Evolutionary conservation across 2,113 vertebrate genomes (phyloP).

Genomic region (Parus major): DNA sequence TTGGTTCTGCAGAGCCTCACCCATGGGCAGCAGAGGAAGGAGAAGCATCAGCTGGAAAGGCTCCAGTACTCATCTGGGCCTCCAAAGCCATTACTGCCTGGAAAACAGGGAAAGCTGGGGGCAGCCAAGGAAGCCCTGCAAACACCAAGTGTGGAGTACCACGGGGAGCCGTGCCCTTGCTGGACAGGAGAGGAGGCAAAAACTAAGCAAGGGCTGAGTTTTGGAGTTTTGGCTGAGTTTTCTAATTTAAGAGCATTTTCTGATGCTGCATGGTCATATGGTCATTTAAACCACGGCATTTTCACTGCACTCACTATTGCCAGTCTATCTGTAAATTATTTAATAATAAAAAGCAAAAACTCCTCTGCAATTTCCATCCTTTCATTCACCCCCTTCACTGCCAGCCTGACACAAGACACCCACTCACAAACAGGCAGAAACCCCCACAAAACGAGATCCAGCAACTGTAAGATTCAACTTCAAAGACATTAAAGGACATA

Average conservation of each 20-base stretch:
- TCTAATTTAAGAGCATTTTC: not conserved
- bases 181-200: not conserved
- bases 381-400: not conserved
- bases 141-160: not conserved
- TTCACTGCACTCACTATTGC: not conserved
- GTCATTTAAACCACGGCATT: not conserved
- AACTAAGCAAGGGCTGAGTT: not conserved
- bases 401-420: not conserved
- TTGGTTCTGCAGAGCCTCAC: not conserved
- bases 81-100: not conserved
- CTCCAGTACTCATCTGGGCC: not conserved
- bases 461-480: not conserved
- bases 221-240: not conserved
- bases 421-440: not conserved
- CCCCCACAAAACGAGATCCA: not conserved
- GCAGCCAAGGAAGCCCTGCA: not conserved
- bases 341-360: not conserved
- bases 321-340: slow-evolving; percentile 22
- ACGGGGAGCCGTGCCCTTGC: accelerated
- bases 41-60: not conserved
- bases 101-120: not conserved
- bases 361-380: not conserved
- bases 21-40: not conserved
- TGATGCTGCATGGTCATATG: not conserved
- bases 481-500: slow-evolving; percentile 27